Percentiles rank a stretch among this genome's conserved stretches.
These are phyloP conservation scores for Eristalis tenax DNA, from an alignment of 2,888 invertebrate species.

Conservation along the genomic window DNA sequence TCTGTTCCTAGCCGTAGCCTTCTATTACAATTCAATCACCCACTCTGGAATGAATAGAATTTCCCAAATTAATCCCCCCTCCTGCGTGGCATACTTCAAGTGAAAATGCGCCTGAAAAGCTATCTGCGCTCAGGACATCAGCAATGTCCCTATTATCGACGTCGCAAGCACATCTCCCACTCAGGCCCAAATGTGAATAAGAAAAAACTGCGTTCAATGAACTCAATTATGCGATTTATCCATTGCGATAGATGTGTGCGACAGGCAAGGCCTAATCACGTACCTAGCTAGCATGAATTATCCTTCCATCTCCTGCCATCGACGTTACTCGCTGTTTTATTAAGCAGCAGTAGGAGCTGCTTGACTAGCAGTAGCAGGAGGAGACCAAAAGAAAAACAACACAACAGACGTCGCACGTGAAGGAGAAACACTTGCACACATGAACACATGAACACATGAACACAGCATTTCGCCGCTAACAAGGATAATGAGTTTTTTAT, in stretches of 20 bases:
- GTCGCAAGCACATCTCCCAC: not conserved
- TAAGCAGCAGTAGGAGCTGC: not conserved
- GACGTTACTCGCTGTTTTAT: conserved; percentile 17
- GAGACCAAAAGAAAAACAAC: not conserved
- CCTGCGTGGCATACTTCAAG: conserved; percentile 28
- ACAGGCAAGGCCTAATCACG: conserved; percentile 64
- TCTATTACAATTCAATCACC: conserved; percentile 58
- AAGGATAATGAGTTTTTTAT: conserved; percentile 71
- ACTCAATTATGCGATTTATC: conserved; percentile 64
- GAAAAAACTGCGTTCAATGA: conserved; percentile 47
- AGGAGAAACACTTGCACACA: conserved; percentile 58
- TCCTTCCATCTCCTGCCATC: conserved; percentile 22
- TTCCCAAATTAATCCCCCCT: conserved; percentile 26
- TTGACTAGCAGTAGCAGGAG: not conserved
- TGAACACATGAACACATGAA: conserved; percentile 56
- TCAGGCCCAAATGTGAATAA: not conserved
- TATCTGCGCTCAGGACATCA: not conserved
- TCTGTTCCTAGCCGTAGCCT: conserved; percentile 13
- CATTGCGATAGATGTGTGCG: conserved; percentile 49
- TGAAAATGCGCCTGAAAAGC: conserved; percentile 7
- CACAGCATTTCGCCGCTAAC: conserved; percentile 61
- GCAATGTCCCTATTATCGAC: conserved; percentile 3
- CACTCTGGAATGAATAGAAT: conserved; percentile 52
- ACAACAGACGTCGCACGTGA: conserved; percentile 35
- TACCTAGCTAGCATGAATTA: conserved; percentile 39